A percentile compares a stretch with the other conserved stretches of the same genome.
Evolutionary conservation across 2,888 invertebrate species (phyloP).

Genomic region (Folsomia manolachei): DNA sequence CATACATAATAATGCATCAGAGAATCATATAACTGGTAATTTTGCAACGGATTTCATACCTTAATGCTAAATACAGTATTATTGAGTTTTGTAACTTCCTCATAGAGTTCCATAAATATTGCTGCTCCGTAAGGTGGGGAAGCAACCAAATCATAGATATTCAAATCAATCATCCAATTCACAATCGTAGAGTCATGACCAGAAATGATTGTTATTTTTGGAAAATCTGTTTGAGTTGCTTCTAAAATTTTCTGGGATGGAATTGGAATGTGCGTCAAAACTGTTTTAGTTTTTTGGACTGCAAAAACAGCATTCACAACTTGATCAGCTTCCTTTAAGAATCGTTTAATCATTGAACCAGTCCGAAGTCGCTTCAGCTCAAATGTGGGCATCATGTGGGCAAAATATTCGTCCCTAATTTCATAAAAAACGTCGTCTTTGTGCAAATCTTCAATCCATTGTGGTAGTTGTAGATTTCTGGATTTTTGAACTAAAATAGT

Average conservation of each 20-base stretch:
- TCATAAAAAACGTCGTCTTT: neutral
- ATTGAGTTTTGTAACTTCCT: neutral
- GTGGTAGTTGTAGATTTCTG: neutral
- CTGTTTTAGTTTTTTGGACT: neutral
- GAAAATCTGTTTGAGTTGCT: neutral
- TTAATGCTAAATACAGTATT: neutral
- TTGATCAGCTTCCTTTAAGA: neutral
- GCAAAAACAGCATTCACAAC: neutral
- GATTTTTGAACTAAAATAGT: neutral
- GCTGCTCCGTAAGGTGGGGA: neutral
- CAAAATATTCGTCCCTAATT: neutral
- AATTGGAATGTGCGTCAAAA: no score
- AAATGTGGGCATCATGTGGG: neutral
- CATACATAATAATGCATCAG: no score
- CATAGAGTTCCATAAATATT: slow-evolving; percentile 2
- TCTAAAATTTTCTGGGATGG: no score
- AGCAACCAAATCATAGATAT: neutral
- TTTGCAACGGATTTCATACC: neutral
- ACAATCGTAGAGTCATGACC: neutral
- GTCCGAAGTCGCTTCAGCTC: neutral
- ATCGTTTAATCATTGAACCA: neutral
- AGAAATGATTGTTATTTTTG: neutral
- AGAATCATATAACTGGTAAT: neutral
- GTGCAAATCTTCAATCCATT: neutral
- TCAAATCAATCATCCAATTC: neutral